Base-by-base conservation (phyloP, 1,140 invertebrate genomes). In the Papilio aristodemus region DNA sequence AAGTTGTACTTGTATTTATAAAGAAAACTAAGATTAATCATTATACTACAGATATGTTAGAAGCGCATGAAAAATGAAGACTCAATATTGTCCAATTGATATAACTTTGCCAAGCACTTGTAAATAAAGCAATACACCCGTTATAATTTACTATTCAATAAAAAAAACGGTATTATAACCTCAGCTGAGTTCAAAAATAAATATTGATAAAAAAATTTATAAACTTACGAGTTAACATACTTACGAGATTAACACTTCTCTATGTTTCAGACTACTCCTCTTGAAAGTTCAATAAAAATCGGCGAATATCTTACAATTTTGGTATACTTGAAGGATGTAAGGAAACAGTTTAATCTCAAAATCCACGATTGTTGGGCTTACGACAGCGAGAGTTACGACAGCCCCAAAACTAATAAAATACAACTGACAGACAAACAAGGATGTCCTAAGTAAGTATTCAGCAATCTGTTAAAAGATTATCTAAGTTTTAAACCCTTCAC, bases 341-440 rank as follows among this genome's bases (percentile, higher is more conserved):
- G 93, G 50, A 93, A 93, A 43, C 87, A 93, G 32, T 95, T 94
- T 78, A 95, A 95, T 77, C 86, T 96, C 3, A 92, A 93, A 70
- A 94, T 96, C 11, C 92, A 94, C 68, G 95, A 95, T 78, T 96
- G 95, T 77, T 95, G 94, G 93, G 95, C 95, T 1, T 95, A 95
- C 71, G 95, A 95, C 75, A 91, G 87, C 66, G 94, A 94, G 63
- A 91, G 94, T 46, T 95, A 94, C 77, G 92, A 95, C 27, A 92
- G 90, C 68, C 84, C 92, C 11, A 91, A 92, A 9, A 94, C 94
- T 0, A 93, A 92, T 50, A 94, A 92, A 72, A 89, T 95, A 13
- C 94, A 95, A 75, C 86, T 95, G 0, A 95, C 94, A 0, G 94
- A 94, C 76, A 92, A 92, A 69, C 91, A 93, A 68, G 95, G 95